A percentile compares a stretch with the other conserved stretches of the same genome.
Evolutionary conservation across 2,888 invertebrate species (phyloP).

Genomic region (Quadroppia sp.): DNA sequence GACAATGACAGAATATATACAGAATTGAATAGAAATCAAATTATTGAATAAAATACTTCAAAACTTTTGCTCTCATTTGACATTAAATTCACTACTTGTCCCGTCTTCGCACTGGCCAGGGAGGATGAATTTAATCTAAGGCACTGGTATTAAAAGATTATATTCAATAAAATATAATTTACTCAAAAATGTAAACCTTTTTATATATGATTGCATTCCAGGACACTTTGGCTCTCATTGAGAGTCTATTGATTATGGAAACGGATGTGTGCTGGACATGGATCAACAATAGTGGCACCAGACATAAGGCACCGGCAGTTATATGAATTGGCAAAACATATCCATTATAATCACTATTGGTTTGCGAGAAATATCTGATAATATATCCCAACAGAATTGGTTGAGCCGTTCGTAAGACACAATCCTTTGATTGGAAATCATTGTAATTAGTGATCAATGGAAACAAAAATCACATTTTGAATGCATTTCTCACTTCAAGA

Average conservation of each 20-base stretch:
- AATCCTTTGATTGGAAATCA: constrained; percentile 45
- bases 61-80: constrained; percentile 91
- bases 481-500: constrained; percentile 20
- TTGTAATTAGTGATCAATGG: neutral
- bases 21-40: too few relatives aligned
- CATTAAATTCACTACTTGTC: constrained; percentile 87
- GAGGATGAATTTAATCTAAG: constrained; percentile 66
- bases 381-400: constrained; percentile 55
- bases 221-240: constrained; percentile 78
- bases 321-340: neutral
- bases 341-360: neutral
- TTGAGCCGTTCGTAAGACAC: constrained; percentile 51
- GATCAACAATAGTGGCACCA: constrained; percentile 70
- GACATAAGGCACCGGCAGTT: constrained; percentile 63
- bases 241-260: constrained; percentile 70
- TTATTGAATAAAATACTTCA: constrained; percentile 49
- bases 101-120: constrained; percentile 76
- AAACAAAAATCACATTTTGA: constrained; percentile 2
- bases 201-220: constrained; percentile 77
- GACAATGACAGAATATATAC: too few relatives aligned
- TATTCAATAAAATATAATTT: constrained; percentile 17
- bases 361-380: constrained; percentile 53
- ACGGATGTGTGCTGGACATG: constrained; percentile 80
- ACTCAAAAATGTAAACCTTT: constrained; percentile 57
- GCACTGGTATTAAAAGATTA: neutral